A percentile compares a stretch with the other conserved stretches of the same genome.
Conservation (phyloP, 2,888 invertebrate genomes). For the Diarsia rubi region DNA sequence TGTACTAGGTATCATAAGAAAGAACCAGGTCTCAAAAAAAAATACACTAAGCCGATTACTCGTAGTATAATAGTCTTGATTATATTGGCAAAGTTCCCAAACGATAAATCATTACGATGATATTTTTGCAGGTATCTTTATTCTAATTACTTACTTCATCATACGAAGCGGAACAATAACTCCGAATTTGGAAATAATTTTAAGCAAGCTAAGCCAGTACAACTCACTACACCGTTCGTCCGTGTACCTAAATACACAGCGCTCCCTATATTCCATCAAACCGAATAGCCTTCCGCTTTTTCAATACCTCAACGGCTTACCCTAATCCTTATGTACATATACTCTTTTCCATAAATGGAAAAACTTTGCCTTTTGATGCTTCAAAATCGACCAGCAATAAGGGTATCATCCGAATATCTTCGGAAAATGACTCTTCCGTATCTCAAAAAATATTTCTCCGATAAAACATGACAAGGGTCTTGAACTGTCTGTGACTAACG, state of each 20-base stretch:
- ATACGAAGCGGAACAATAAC: background rate
- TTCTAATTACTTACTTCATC: background rate
- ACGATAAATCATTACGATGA: background rate
- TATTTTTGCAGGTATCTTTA: background rate
- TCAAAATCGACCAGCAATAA: constrained; percentile 43
- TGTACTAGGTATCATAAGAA: background rate
- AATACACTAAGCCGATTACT: background rate
- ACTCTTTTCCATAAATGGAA: constrained; percentile 17
- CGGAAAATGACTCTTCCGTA: constrained; percentile 44
- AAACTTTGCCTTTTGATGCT: constrained; percentile 48
- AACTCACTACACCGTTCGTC: background rate
- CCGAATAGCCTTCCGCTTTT: constrained; percentile 36
- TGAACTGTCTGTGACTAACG: constrained; percentile 44
- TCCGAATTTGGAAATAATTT: constrained; percentile 29
- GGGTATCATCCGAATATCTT: constrained; percentile 34
- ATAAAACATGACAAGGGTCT: constrained; percentile 61
- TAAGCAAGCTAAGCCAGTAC: constrained; percentile 4
- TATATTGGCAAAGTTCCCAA: background rate
- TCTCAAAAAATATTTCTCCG: constrained; percentile 47
- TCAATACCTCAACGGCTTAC: constrained; percentile 49
- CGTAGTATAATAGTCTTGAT: background rate
- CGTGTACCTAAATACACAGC: constrained; percentile 15
- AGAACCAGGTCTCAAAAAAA: background rate
- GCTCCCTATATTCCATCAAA: constrained; percentile 21
- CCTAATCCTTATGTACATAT: constrained; percentile 46